A percentile compares a stretch with the other conserved stretches of the same genome.
Conservation (phyloP, 1,140 invertebrate genomes). For the Drosophila ironensis region DNA sequence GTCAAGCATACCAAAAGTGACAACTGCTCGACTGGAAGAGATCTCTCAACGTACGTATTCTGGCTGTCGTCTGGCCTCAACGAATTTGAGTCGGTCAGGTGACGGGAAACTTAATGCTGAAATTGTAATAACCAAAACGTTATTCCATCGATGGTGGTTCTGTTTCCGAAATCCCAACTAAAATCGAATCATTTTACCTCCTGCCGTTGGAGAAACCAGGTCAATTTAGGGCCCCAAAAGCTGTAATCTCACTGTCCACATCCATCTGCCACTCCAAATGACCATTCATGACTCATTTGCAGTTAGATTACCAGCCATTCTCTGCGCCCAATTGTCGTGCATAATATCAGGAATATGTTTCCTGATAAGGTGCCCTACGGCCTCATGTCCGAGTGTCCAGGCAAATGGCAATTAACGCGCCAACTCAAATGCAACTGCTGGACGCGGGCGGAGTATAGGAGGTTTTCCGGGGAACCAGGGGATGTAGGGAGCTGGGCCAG, state of each 20-base stretch:
- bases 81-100: too few species aligned
- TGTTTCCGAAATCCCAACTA: not conserved
- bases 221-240: not conserved
- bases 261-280: constrained; percentile 34
- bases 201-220: not conserved
- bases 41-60: too few species aligned
- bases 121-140: not conserved
- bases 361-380: constrained; percentile 54
- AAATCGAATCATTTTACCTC: not conserved
- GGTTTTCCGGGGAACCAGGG: not conserved
- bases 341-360: constrained; percentile 67
- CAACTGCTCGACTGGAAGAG: constrained; percentile 48
- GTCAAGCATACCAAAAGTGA: constrained; percentile 73
- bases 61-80: too few species aligned
- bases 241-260: constrained; percentile 4
- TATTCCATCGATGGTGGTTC: not conserved
- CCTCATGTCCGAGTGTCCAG: constrained; percentile 18
- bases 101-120: too few species aligned
- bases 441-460: not conserved
- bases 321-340: constrained; percentile 58
- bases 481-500: not conserved
- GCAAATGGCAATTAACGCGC: constrained; percentile 73
- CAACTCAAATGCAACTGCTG: constrained; percentile 66
- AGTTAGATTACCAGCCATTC: constrained; percentile 67
- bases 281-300: constrained; percentile 59